These are phyloP conservation scores for Plectrocnemia conspersa DNA, from an alignment of 1,140 invertebrate genomes.

Conservation along the genomic window DNA sequence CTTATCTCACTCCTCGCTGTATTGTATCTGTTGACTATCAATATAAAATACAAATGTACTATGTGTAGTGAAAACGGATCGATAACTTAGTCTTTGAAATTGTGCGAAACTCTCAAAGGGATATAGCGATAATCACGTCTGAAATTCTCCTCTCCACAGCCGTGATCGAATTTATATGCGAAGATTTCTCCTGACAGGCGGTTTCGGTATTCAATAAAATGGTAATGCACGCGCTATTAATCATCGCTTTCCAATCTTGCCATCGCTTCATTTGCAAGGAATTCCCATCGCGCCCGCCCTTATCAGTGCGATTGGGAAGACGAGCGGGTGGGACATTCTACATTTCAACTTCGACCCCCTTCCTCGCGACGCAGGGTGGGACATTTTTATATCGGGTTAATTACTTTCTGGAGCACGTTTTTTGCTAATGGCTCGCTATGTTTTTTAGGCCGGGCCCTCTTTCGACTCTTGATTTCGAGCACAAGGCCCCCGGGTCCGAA, in stretches of 20 bases:
- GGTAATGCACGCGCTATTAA: constrained; percentile 34
- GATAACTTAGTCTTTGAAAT: no score
- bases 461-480: constrained; percentile 30
- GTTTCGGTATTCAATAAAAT: constrained; percentile 35
- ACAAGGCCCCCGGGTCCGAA: constrained; percentile 12
- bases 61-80: no score
- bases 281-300: constrained; percentile 27
- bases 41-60: no score
- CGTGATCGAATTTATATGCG: constrained; percentile 25
- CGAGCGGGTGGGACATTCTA: neutral
- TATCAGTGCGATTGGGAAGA: no score
- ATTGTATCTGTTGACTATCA: no score
- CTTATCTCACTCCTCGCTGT: no score
- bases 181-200: constrained; percentile 30
- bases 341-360: no score
- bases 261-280: constrained; percentile 36
- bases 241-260: constrained; percentile 35
- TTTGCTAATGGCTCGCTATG: constrained; percentile 32
- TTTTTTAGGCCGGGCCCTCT: no score
- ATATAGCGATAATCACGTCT: no score
- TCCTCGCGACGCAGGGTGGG: constrained; percentile 9
- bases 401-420: constrained; percentile 35
- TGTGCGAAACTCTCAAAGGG: no score
- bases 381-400: constrained; percentile 35
- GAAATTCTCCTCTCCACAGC: no score